phyloP scores from a whole-genome alignment of 64 coral and sea anemone genomes.

The Astreopora myriophthalma region DNA sequence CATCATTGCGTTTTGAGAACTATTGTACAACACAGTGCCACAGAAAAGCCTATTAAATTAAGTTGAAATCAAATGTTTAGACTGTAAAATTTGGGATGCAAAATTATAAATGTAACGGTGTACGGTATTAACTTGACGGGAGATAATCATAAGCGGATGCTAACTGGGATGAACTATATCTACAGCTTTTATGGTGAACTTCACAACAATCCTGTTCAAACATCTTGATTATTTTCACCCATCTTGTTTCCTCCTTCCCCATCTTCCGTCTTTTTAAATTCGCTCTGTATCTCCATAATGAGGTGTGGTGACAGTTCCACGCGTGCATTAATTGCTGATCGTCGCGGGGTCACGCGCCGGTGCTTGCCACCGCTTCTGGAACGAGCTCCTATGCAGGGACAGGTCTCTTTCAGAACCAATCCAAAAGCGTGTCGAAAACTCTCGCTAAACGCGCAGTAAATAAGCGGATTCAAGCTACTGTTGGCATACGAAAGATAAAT shows the following conservation, averaged over 20 bases:
- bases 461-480: conserved; percentile 46
- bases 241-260: not conserved
- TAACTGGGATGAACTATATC: too few relatives aligned
- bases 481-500: conserved; percentile 54
- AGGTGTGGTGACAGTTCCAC: not conserved
- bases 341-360: not conserved
- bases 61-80: too few relatives aligned
- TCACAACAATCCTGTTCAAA: not conserved
- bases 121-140: too few relatives aligned
- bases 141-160: too few relatives aligned
- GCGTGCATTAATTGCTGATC: not conserved
- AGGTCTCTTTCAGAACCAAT: not conserved
- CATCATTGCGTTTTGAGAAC: too few relatives aligned
- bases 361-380: not conserved
- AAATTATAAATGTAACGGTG: too few relatives aligned
- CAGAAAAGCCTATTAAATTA: too few relatives aligned
- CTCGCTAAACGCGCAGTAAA: conserved; percentile 55
- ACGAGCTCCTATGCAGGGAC: not conserved
- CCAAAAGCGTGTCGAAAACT: conserved; percentile 40
- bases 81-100: too few relatives aligned
- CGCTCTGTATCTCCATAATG: not conserved
- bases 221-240: not conserved
- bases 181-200: too few relatives aligned
- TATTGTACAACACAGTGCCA: too few relatives aligned
- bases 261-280: not conserved